Percentiles rank a stretch among this genome's conserved stretches.
Conservation (phyloP, 1,140 invertebrate genomes). For the Drosophila sp. region DNA sequence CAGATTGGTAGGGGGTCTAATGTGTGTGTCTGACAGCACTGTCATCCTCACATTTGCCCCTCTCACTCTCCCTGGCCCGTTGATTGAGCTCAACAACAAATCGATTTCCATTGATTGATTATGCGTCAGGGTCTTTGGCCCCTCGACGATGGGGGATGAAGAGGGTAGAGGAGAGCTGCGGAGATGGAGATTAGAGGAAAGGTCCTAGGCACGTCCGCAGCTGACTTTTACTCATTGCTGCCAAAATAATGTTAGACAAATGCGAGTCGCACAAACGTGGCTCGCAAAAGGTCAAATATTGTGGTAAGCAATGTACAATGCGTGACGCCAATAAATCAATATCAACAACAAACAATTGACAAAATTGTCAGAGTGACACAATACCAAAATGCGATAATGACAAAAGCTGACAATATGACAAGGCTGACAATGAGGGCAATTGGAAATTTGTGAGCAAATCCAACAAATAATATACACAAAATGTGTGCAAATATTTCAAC, state of each 20-base stretch:
- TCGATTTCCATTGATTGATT: slow-evolving; percentile 80
- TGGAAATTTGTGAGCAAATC: slow-evolving; percentile 9
- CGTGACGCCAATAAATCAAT: slow-evolving; percentile 70
- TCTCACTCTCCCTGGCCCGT: not conserved
- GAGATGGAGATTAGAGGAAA: not conserved
- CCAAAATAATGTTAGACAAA: slow-evolving; percentile 52
- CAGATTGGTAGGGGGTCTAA: not conserved
- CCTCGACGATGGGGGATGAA: not conserved
- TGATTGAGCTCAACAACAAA: slow-evolving; percentile 69
- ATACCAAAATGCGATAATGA: slow-evolving; percentile 43
- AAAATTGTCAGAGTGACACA: slow-evolving; percentile 57
- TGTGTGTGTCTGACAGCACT: slow-evolving; percentile 18
- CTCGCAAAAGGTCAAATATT: slow-evolving; percentile 61
- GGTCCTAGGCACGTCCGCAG: slow-evolving; percentile 13
- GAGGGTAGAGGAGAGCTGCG: not conserved
- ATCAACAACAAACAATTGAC: slow-evolving; percentile 49
- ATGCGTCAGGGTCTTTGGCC: slow-evolving; percentile 51
- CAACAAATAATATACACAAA: slow-evolving; percentile 6
- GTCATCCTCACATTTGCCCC: not conserved
- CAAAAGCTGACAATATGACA: slow-evolving; percentile 16
- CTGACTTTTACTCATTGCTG: slow-evolving; percentile 28
- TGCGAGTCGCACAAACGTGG: slow-evolving; percentile 17
- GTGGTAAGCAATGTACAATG: slow-evolving; percentile 59
- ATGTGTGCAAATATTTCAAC: slow-evolving; percentile 64
- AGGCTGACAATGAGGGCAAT: slow-evolving; percentile 3